A percentile compares a stretch with the other conserved stretches of the same genome.
These are phyloP conservation scores for Sipha maydis DNA, from an alignment of 2,888 invertebrate species.

Conservation along the genomic window DNA sequence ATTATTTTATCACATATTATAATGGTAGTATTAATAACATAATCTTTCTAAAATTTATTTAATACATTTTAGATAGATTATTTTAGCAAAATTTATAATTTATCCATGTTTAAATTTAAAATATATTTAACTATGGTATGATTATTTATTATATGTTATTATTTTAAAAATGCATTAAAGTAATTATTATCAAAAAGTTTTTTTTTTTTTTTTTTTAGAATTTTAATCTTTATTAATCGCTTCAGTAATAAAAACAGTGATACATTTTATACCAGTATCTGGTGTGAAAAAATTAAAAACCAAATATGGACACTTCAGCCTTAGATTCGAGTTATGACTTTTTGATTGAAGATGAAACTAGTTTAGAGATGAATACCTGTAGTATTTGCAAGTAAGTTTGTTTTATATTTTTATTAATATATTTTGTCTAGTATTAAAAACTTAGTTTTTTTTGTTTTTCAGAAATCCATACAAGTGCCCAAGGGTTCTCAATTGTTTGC, in stretches of 20 bases:
- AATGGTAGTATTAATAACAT: too few species aligned
- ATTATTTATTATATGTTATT: too few species aligned
- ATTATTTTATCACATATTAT: too few species aligned
- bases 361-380: slow-evolving; percentile 47
- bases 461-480: slow-evolving; percentile 83
- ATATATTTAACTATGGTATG: too few species aligned
- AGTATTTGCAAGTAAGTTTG: slow-evolving; percentile 64
- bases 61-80: too few species aligned
- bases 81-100: too few species aligned
- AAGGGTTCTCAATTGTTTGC: slow-evolving; percentile 90
- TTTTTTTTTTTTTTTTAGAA: slow-evolving; percentile 19
- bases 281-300: background rate
- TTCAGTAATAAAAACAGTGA: slow-evolving; percentile 19
- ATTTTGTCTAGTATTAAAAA: slow-evolving; percentile 52
- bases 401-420: background rate
- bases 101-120: too few species aligned
- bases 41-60: too few species aligned
- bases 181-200: too few species aligned
- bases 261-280: slow-evolving; percentile 17
- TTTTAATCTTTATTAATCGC: background rate
- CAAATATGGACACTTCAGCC: slow-evolving; percentile 61
- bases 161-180: background rate
- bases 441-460: slow-evolving; percentile 65
- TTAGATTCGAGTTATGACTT: slow-evolving; percentile 56
- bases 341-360: slow-evolving; percentile 60